phyloP scores from a whole-genome alignment of 2,113 vertebrate genomes.

The Ptilonorhynchus violaceus region DNA sequence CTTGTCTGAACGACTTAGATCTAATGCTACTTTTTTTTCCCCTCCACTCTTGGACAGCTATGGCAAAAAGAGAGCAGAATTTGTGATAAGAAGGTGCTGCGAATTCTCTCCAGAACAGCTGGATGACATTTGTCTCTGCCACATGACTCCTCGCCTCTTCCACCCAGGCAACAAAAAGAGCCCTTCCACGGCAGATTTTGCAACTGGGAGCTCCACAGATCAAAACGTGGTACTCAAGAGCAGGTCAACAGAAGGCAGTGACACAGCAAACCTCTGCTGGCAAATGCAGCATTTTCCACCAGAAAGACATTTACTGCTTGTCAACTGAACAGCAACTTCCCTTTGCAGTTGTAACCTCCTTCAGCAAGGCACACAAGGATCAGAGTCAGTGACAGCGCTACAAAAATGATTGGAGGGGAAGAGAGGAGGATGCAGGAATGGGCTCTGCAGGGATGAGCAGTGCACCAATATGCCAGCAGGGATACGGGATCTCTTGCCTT shows the following conservation, averaged over 20 bases:
- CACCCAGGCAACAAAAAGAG: neutral
- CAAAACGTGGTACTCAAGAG: neutral
- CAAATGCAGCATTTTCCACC: neutral
- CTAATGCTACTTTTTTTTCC: neutral
- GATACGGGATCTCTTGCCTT: neutral
- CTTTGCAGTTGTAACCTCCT: neutral
- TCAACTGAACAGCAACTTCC: neutral
- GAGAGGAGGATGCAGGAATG: neutral
- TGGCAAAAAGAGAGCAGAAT: constrained; percentile 5
- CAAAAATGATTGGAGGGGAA: neutral
- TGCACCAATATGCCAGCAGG: neutral
- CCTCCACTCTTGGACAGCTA: neutral
- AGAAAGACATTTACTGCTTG: neutral
- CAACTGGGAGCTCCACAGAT: neutral
- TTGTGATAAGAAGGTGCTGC: constrained; percentile 35
- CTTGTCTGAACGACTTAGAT: neutral
- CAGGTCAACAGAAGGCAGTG: neutral
- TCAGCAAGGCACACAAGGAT: neutral
- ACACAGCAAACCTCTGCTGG: neutral
- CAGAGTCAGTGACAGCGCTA: neutral
- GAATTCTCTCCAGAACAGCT: constrained; percentile 11
- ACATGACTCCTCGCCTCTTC: neutral
- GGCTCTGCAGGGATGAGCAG: neutral
- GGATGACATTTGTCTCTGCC: constrained; percentile 8
- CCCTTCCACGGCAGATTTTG: neutral